phyloP scores from a whole-genome alignment of 2,888 invertebrate species.

The Cactoblastis cactorum region DNA sequence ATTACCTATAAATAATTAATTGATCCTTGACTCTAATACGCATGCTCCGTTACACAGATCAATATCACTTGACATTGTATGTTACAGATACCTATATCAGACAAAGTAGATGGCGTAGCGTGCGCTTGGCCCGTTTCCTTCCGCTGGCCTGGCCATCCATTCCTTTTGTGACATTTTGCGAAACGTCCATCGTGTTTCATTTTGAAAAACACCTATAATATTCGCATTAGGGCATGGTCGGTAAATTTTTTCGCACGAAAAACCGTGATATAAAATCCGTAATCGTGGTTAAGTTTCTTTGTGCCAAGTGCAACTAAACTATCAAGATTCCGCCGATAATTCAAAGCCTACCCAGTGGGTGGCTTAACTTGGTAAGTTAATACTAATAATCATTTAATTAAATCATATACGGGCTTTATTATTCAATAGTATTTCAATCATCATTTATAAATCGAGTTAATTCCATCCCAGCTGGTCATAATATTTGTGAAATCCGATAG shows the following conservation, averaged over 20 bases:
- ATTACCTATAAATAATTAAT: neutral
- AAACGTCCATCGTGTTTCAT: conserved; percentile 60
- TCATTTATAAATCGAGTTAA: neutral
- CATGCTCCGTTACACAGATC: conserved; percentile 55
- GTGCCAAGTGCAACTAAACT: conserved; percentile 81
- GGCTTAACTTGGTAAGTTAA: conserved; percentile 84
- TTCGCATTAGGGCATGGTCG: conserved; percentile 74
- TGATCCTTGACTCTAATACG: conserved; percentile 23
- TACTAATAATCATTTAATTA: conserved; percentile 20
- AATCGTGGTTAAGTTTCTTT: conserved; percentile 73
- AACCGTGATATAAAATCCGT: conserved; percentile 64
- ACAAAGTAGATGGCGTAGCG: conserved; percentile 49
- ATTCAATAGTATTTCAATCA: neutral
- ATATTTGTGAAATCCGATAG: conserved; percentile 15
- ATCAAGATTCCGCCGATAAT: conserved; percentile 90
- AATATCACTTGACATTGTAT: conserved; percentile 25
- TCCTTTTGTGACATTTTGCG: conserved; percentile 71
- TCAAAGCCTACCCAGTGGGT: conserved; percentile 89
- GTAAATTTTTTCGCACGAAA: conserved; percentile 64
- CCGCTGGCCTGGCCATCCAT: conserved; percentile 29
- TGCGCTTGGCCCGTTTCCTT: conserved; percentile 33
- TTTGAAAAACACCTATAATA: conserved; percentile 50
- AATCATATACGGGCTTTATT: conserved; percentile 17
- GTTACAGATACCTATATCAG: too few relatives aligned
- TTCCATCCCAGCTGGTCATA: neutral